Base-by-base conservation (phyloP, 2,888 invertebrate genomes). In the Eupithecia exiguata region DNA sequence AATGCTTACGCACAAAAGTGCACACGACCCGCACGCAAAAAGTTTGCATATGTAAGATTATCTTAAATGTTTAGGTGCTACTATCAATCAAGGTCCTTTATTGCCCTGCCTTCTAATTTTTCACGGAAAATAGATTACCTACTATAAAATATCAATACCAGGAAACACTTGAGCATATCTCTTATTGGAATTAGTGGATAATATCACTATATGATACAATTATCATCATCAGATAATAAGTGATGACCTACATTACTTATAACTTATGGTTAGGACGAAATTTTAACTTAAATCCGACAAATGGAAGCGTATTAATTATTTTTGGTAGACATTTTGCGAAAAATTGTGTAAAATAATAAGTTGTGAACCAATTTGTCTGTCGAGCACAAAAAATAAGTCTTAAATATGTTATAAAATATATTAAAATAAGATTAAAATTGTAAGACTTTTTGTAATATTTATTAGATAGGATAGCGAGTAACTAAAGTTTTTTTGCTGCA, bases 141-240 rank as follows among this genome's bases (percentile, higher is more conserved):
- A 25, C 58, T 65, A 36, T 49, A 43, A 25, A 61, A 30, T 68
- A 74, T 70, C 73, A 74, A 58, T 74, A 73, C 49, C 66, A n/a
- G 49, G 70, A 75, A 76, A 68, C 70, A 72, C 77, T 78, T 62
- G n/a, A 77, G 0, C 30, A n/a, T 79, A 79, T 79, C 79, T 77
- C 68, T 76, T 74, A 78, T 74, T 79, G 78, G 79, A 74, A 71
- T 77, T 74, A n/a, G 12, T 12, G 30, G 7, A 18, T 36, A 35
- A 30, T 35, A 36, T 18, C 12, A 4, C 36, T 35, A n/a, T 9
- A 35, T 9, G 16, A 4, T 53, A 53, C 1, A 10, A 10, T 25
- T 25, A 53, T 53, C 5, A 25, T 25, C 25, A 25, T 58, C 14
- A 1, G 58, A 58, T 58, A 58, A 58, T 58, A 25, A 25, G 25